Evolutionary conservation across 2,888 invertebrate species (phyloP), one percentile per base, ranked within the genome.

Genomic region (Lordiphosa andalusiaca): DNA sequence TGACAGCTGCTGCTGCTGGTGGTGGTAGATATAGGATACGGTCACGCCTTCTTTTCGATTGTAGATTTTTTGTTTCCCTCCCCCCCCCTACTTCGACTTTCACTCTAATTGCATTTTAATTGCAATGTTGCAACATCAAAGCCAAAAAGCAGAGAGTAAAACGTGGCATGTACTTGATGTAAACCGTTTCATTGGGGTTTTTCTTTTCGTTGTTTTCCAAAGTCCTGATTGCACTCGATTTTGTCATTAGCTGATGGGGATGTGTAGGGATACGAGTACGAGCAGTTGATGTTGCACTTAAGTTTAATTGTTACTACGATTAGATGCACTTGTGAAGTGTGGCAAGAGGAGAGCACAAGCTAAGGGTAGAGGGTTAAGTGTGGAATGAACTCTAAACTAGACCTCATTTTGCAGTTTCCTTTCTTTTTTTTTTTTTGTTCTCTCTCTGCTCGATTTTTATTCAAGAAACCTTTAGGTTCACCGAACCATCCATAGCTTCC

Each of bases 81-180:
- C 35, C 4, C 3, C 19, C 19, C 30, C 35, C 42, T 38, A 48
- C 40, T 33, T 42, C 33, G 48, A 72, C 60, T 76, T 71, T 58
- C 61, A 53, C 67, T 62, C 73, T 80, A 84, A 77, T 83, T 77
- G 68, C 84, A 76, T 81, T 83, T 83, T 77, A 83, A 83, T 80
- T 77, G 81, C 71, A 63, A 54, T 53, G 42, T 57, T 55, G 40
- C 49, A 41, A 13, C 56, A 52, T 39, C 42, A 47, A 40, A 60
- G 48, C 39, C 40, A 49, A 6, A 33, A 37, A 16, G 23, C 30
- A 30, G 30, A 30, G 30, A 30, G 30, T 30, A 30, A 30, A 30
- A 30, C 30, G 30, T 30, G 30, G 30, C 30, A 30, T 30, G 30
- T 10, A 30, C 30, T 33, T 13, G 25, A 6, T 25, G 21, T 35